Conservation (phyloP, 2,797 vertebrate species). For the Argentina silus region DNA sequence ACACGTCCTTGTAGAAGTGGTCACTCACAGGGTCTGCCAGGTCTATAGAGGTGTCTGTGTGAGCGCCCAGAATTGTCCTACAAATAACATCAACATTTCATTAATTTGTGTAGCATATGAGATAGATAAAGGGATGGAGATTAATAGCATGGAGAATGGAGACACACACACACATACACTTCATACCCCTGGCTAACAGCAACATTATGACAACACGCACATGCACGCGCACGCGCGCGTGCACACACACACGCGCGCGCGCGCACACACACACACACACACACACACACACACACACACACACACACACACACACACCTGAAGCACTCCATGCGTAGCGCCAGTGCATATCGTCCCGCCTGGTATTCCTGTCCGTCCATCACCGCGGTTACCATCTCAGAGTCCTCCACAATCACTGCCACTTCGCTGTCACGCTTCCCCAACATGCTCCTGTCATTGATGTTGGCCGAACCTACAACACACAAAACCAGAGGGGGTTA, state of each 20-base stretch:
- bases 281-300: neutral
- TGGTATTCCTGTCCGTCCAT: constrained; percentile 88
- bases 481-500: no score
- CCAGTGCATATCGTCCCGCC: constrained; percentile 83
- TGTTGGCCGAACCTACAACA: constrained; percentile 91
- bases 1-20: constrained; percentile 95
- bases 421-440: constrained; percentile 97
- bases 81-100: no score
- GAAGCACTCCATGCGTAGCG: constrained; percentile 91
- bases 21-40: constrained; percentile 91
- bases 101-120: no score
- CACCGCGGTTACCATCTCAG: constrained; percentile 76
- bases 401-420: constrained; percentile 91
- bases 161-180: neutral
- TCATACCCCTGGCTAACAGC: no score
- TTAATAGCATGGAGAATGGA: neutral
- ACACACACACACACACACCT: constrained; percentile 70
- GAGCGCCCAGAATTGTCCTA: constrained; percentile 87
- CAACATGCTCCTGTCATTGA: constrained; percentile 98
- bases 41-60: constrained; percentile 78
- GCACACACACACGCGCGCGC: no score
- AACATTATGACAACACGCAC: no score
- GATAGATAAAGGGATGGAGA: neutral
- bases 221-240: no score
- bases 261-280: no score